Base-by-base conservation (phyloP, 1,140 invertebrate genomes). In the Zaprionus capensis region DNA sequence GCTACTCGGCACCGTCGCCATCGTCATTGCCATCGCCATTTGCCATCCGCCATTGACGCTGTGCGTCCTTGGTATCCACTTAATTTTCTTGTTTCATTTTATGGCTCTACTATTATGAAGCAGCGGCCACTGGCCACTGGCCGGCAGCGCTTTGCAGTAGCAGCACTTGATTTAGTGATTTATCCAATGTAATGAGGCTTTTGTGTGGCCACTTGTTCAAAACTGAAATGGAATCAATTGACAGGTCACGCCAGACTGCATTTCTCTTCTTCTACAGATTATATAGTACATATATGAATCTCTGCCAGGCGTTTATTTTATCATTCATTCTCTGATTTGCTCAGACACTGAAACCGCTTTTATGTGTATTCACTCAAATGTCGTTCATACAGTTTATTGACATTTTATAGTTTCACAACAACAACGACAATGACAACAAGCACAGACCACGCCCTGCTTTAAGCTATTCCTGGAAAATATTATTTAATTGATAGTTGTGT, bases 51-150 rank as follows among this genome's bases (percentile, higher is more conserved):
- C 49, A 46, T 67, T 49, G 24, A 36, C 58, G 14, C 62, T 46
- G 62, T 44, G 63, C 44, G 67, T 75, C 75, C 64, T 69, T 76
- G 71, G 38, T 41, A 69, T 75, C 67, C 73, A 88, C 79, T 85
- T 79, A 81, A 84, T 84, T 90, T 90, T 80, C 76, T 75, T 80
- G 76, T 81, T 88, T 70, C 71, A 81, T 76, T 91, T 91, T 91
- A 91, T 91, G 77, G 57, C 86, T 82, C 57, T 80, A 68, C 77
- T 81, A 78, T 81, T 82, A 86, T 82, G 69, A 70, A 83, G 72
- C 75, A 71, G 41, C 46, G 26, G 4, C 70, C 56, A 24, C 14
- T n/a, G 26, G 17, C 70, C 56, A 24, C 14, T n/a, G 26, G 58
- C 26, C 44, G 53, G 64, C 41, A 78, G 67, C 68, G 55, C 51